Evolutionary conservation across 2,888 invertebrate species (phyloP), one percentile per base, ranked within the genome.

Genomic region (Trissonchulus sp.): DNA sequence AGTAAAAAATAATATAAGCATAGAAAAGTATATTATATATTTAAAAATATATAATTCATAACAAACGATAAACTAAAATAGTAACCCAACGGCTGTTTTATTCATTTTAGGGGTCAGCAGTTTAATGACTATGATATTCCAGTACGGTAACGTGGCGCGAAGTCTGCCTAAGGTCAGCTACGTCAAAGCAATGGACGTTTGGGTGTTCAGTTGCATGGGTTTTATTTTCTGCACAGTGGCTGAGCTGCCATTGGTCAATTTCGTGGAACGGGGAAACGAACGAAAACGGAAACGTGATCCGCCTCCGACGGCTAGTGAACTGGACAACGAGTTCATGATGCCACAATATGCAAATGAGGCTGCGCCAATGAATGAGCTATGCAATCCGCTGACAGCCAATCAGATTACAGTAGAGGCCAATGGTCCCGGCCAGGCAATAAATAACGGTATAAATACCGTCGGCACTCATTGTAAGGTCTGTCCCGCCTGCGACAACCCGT

Each of bases 61-160:
- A n/a, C n/a, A n/a, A n/a, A n/a, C n/a, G n/a, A n/a, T n/a, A n/a
- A n/a, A n/a, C n/a, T n/a, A n/a, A n/a, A n/a, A n/a, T n/a, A n/a
- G n/a, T n/a, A n/a, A n/a, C n/a, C n/a, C n/a, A n/a, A n/a, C n/a
- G n/a, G n/a, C n/a, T n/a, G n/a, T n/a, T n/a, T n/a, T n/a, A n/a
- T n/a, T n/a, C n/a, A 65, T 65, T 65, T 65, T 34, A 65, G 68
- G 68, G 8, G 68, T 65, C 8, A 65, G 68, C 68, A 65, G 68
- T 65, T 28, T 65, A 34, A 65, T 65, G 68, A 65, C 68, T 18
- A 65, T 65, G 68, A 65, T 65, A 15, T 65, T 65, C 35, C 68
- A 65, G 28, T 65, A 65, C 68, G 68, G 68, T 15, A 65, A 65
- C 68, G 68, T 65, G 31, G 68, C 68, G 18, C 8, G 68, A 65